A percentile compares a stretch with the other conserved stretches of the same genome.
phyloP scores from a whole-genome alignment of 2,113 vertebrate species.

The Myodes glareolus region DNA sequence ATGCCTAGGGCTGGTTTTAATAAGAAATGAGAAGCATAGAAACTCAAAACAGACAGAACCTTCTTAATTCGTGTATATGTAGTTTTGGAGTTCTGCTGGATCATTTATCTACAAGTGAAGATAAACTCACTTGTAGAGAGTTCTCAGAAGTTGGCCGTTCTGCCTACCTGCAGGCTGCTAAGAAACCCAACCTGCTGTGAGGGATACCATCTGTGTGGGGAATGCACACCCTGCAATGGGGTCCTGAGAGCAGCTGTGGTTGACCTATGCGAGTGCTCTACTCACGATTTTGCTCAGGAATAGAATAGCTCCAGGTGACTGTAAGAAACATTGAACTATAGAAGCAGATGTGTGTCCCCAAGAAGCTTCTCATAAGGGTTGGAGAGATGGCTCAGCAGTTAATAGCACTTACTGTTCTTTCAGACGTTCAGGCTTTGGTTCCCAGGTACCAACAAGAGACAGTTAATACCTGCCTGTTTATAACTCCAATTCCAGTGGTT shows the following conservation, averaged over 20 bases:
- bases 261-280: neutral
- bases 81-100: slow-evolving; percentile 40
- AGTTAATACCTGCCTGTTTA: neutral
- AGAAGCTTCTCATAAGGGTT: neutral
- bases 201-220: neutral
- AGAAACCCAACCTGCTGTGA: neutral
- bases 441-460: neutral
- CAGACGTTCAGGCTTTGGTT: neutral
- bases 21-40: neutral
- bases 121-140: slow-evolving; percentile 61
- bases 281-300: neutral
- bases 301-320: neutral
- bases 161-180: neutral
- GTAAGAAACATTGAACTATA: neutral
- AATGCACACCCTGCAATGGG: fast-evolving
- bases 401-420: neutral
- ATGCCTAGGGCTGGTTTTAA: neutral
- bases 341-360: neutral
- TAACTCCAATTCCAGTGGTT: neutral
- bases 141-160: slow-evolving; percentile 7
- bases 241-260: neutral
- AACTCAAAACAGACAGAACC: slow-evolving; percentile 22
- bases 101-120: slow-evolving; percentile 45
- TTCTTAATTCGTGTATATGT: neutral
- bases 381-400: neutral